Conservation (phyloP, 2,888 invertebrate genomes). For the Dryobotodes eremita region DNA sequence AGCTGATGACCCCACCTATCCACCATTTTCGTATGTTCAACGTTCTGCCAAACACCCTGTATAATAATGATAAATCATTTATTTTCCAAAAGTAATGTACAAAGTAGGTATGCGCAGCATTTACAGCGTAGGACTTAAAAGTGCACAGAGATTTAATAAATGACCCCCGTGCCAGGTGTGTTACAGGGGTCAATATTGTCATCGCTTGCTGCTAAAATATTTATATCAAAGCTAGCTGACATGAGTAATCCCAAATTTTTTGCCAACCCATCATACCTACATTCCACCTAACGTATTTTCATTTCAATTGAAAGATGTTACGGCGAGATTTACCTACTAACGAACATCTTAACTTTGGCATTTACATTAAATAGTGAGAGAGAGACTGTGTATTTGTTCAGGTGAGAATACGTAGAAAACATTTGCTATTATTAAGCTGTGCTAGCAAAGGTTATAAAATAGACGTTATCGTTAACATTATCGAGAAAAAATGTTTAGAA, state of each 20-base stretch:
- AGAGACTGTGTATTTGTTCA: slow-evolving; percentile 31
- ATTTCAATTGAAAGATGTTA: slow-evolving; percentile 28
- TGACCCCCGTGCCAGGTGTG: too few relatives aligned
- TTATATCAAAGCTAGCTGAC: background rate
- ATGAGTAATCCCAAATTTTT: slow-evolving; percentile 3
- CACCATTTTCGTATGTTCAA: too few relatives aligned
- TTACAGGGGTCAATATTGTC: slow-evolving; percentile 10
- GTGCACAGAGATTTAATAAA: too few relatives aligned
- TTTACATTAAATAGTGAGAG: slow-evolving; percentile 25
- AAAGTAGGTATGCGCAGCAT: too few relatives aligned
- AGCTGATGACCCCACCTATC: too few relatives aligned
- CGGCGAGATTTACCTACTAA: slow-evolving; percentile 13
- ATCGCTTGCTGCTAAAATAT: slow-evolving; percentile 20
- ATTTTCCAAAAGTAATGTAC: too few relatives aligned
- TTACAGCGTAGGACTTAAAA: too few relatives aligned
- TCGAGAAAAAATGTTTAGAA: slow-evolving; percentile 44
- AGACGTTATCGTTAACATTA: slow-evolving; percentile 43
- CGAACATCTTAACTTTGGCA: slow-evolving; percentile 24
- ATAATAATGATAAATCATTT: too few relatives aligned
- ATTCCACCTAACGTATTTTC: slow-evolving; percentile 13
- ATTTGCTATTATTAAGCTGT: slow-evolving; percentile 36
- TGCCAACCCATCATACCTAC: background rate
- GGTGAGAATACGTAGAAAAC: slow-evolving; percentile 50
- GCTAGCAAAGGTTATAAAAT: slow-evolving; percentile 34
- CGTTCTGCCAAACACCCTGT: too few relatives aligned